These are phyloP conservation scores for Tamandua tetradactyla DNA, from an alignment of 2,797 vertebrate genomes.

Conservation along the genomic window DNA sequence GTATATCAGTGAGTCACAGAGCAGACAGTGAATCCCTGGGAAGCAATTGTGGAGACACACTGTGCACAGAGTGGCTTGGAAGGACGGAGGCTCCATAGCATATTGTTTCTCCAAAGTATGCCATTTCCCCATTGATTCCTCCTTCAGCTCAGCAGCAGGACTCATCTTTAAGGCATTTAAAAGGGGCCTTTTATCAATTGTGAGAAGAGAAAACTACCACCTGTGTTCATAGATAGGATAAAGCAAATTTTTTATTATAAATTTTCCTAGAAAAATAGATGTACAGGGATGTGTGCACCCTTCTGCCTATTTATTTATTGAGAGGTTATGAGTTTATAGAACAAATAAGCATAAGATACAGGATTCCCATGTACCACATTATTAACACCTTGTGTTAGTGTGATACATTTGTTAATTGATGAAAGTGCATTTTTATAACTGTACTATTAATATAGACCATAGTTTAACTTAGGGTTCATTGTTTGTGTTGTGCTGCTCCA, in stretches of 20 bases:
- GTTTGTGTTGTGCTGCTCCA: too few relatives aligned
- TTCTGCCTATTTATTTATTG: neutral
- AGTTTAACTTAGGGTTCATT: too few relatives aligned
- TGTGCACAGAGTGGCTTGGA: neutral
- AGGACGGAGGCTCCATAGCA: neutral
- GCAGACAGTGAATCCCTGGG: neutral
- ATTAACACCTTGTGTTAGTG: too few relatives aligned
- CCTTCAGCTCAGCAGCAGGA: neutral
- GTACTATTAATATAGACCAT: too few relatives aligned
- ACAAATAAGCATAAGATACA: too few relatives aligned
- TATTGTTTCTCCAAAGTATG: neutral
- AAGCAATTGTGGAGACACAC: neutral
- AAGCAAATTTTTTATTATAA: neutral
- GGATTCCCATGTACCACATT: too few relatives aligned
- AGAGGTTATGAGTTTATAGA: too few relatives aligned
- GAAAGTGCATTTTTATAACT: too few relatives aligned
- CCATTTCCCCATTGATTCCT: neutral
- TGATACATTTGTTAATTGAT: too few relatives aligned
- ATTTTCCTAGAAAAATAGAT: neutral
- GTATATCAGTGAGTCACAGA: neutral
- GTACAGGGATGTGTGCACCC: neutral
- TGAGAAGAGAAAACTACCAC: neutral
- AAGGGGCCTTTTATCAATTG: conserved; percentile 2
- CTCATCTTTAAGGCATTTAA: neutral
- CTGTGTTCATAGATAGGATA: neutral